phyloP scores from a whole-genome alignment of 2,797 vertebrate species.

The Alca torda region DNA sequence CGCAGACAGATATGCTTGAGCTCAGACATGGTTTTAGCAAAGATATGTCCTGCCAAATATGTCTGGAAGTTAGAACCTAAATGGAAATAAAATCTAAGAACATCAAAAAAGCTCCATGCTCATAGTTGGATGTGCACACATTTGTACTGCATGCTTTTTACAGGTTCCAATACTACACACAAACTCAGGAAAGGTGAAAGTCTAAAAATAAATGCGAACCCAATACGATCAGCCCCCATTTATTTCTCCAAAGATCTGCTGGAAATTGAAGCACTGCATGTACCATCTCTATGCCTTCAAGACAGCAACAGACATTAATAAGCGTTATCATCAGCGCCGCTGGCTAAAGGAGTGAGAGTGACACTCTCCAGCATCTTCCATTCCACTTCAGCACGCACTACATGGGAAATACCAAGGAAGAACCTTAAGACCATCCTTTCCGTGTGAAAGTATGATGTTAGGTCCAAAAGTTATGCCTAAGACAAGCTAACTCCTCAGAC shows the following conservation, averaged over 20 bases:
- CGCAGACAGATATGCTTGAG: neutral
- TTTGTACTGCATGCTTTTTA: neutral
- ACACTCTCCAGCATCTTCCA: neutral
- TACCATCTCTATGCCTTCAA: neutral
- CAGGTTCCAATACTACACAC: neutral
- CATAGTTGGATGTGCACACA: neutral
- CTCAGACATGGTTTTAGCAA: neutral
- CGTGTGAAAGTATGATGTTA: neutral
- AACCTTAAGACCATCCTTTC: neutral
- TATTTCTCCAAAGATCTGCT: neutral
- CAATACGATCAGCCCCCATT: neutral
- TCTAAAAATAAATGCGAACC: neutral
- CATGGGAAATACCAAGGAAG: neutral
- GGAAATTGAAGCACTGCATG: neutral
- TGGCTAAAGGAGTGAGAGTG: neutral
- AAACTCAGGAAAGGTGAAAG: neutral
- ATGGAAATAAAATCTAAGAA: neutral
- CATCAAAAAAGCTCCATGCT: neutral
- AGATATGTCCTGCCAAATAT: neutral
- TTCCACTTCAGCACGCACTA: accelerated
- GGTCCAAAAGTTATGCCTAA: neutral
- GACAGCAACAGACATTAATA: neutral
- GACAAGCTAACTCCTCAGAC: neutral
- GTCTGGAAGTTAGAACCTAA: neutral
- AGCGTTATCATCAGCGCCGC: neutral